Conservation (phyloP, 92 coral and sea anemone genomes). For the Epizoanthus rinbou region DNA sequence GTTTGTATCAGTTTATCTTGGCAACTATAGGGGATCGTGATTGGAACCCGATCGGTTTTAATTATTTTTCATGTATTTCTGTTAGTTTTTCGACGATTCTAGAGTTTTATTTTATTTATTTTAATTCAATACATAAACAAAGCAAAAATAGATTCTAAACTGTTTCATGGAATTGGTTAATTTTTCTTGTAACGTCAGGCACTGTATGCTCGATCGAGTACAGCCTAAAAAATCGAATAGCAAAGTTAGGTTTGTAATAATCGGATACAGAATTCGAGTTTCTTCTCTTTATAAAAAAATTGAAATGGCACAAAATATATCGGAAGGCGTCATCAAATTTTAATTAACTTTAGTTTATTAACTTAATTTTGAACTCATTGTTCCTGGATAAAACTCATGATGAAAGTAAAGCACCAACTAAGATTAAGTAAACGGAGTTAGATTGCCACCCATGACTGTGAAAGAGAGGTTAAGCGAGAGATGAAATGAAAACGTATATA, state of each 20-base stretch:
- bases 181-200: too few species aligned
- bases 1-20: background rate
- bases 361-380: conserved; percentile 64
- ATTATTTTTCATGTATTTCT: too few species aligned
- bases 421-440: conserved; percentile 31
- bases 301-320: conserved; percentile 18
- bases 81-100: too few species aligned
- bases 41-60: too few species aligned
- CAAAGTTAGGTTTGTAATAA: background rate
- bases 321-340: conserved; percentile 58
- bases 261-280: background rate
- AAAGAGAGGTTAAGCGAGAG: background rate
- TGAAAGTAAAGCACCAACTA: conserved; percentile 21
- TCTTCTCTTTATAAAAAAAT: conserved; percentile 1
- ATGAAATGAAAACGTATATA: too few species aligned
- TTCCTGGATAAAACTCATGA: conserved; percentile 33
- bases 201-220: too few species aligned
- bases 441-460: conserved; percentile 2
- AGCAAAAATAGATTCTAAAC: too few species aligned
- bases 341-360: conserved; percentile 67
- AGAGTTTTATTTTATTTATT: too few species aligned
- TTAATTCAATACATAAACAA: too few species aligned
- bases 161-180: too few species aligned
- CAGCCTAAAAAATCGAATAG: background rate
- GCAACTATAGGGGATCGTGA: too few species aligned